phyloP scores from a whole-genome alignment of 2,113 vertebrate genomes.

The Chunga burmeisteri region DNA sequence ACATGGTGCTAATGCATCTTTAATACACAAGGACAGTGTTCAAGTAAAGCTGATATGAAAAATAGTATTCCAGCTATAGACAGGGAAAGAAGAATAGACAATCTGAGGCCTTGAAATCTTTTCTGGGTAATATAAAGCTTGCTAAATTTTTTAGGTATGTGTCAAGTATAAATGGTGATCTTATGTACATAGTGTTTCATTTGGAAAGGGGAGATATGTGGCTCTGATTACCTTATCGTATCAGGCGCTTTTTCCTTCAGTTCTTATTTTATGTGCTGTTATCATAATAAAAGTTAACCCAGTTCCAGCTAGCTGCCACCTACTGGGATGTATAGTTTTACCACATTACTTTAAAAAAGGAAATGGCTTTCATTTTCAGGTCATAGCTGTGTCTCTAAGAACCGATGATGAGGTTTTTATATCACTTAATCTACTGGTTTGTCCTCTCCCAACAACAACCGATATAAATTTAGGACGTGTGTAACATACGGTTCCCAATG shows the following conservation, averaged over 20 bases:
- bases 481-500: neutral
- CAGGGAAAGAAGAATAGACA: neutral
- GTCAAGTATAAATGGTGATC: neutral
- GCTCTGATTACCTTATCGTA: conserved; percentile 63
- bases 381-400: neutral
- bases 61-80: neutral
- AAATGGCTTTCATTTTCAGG: conserved; percentile 49
- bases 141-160: neutral
- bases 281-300: conserved; percentile 72
- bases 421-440: neutral
- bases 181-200: conserved; percentile 7
- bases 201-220: conserved; percentile 3
- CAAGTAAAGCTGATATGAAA: neutral
- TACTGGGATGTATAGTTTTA: conserved; percentile 69
- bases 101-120: conserved; percentile 32
- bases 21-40: neutral
- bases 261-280: conserved; percentile 62
- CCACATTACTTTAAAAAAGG: conserved; percentile 30
- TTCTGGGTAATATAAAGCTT: neutral
- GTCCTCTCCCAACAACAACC: neutral
- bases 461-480: neutral
- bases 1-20: neutral
- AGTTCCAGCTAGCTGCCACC: conserved; percentile 71
- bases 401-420: neutral
- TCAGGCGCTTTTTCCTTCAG: conserved; percentile 39